Evolutionary conservation across 2,797 vertebrate genomes (phyloP).

Genomic region (Fratercula arctica): DNA sequence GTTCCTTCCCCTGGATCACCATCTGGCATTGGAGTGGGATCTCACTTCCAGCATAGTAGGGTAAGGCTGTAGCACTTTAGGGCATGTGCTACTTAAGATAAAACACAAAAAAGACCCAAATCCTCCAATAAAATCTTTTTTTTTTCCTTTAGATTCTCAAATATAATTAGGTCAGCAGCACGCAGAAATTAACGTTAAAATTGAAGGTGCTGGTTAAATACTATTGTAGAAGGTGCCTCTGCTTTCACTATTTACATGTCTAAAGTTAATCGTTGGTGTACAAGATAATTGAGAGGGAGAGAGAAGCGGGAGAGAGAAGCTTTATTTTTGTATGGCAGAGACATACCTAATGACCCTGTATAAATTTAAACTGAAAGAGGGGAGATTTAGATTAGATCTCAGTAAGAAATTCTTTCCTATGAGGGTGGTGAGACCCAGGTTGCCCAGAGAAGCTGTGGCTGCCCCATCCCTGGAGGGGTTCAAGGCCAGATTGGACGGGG

Average conservation of each 20-base stretch:
- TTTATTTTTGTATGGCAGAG: not conserved
- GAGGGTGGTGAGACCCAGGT: no score
- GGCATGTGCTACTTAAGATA: not conserved
- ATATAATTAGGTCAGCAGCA: not conserved
- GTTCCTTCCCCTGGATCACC: slow-evolving; percentile 94
- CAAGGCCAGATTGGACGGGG: no score
- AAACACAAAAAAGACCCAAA: not conserved
- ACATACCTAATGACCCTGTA: not conserved
- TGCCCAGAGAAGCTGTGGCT: no score
- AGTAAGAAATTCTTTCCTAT: no score
- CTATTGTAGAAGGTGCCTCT: not conserved
- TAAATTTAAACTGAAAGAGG: not conserved
- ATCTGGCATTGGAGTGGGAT: slow-evolving; percentile 90
- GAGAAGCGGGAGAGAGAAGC: not conserved
- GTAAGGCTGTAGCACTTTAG: slow-evolving; percentile 73
- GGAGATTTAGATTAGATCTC: no score
- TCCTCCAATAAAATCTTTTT: not conserved
- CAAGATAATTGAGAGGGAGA: not conserved
- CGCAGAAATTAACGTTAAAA: not conserved
- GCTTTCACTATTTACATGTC: not conserved
- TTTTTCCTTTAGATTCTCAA: not conserved
- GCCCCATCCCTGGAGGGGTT: no score
- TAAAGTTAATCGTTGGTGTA: not conserved
- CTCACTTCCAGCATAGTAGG: slow-evolving; percentile 92
- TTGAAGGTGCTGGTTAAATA: not conserved